Conservation (phyloP, 2,797 vertebrate genomes). For the Cottoperca gobio region DNA sequence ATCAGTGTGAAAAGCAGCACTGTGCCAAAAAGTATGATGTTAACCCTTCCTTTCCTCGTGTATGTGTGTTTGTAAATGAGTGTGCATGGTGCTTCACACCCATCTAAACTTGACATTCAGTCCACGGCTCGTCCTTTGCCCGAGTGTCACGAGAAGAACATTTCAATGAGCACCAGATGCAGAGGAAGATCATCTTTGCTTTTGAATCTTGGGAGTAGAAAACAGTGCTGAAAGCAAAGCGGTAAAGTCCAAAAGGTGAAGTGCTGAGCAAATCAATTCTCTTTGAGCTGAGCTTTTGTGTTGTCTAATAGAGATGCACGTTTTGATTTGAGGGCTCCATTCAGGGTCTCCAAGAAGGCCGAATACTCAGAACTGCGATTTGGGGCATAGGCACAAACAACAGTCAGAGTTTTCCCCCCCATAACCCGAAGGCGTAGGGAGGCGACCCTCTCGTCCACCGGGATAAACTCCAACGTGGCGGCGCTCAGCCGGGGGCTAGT, state of each 20-base stretch:
- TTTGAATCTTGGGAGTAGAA: conserved; percentile 24
- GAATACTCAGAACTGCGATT: no score
- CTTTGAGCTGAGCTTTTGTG: conserved; percentile 40
- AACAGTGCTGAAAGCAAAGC: conserved; percentile 21
- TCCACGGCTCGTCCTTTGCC: conserved; percentile 4
- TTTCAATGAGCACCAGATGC: conserved; percentile 6
- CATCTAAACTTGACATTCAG: conserved; percentile 19
- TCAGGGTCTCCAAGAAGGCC: no score
- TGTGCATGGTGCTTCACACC: not conserved
- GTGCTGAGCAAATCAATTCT: conserved; percentile 33
- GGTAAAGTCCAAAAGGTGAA: conserved; percentile 26
- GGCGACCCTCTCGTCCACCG: no score
- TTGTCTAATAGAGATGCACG: conserved; percentile 24
- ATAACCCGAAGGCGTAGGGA: no score
- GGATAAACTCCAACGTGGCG: no score
- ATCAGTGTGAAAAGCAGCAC: conserved; percentile 6
- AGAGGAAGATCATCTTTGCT: conserved; percentile 6
- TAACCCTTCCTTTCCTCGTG: conserved; percentile 14
- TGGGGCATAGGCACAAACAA: no score
- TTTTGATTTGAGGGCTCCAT: conserved; percentile 39
- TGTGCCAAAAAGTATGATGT: conserved; percentile 1
- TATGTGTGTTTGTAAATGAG: conserved; percentile 13
- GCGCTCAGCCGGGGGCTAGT: no score
- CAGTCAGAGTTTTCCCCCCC: no score
- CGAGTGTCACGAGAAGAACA: conserved; percentile 13